Evolutionary conservation across 1,140 invertebrate species (phyloP).

Genomic region (Leucophenga varia): DNA sequence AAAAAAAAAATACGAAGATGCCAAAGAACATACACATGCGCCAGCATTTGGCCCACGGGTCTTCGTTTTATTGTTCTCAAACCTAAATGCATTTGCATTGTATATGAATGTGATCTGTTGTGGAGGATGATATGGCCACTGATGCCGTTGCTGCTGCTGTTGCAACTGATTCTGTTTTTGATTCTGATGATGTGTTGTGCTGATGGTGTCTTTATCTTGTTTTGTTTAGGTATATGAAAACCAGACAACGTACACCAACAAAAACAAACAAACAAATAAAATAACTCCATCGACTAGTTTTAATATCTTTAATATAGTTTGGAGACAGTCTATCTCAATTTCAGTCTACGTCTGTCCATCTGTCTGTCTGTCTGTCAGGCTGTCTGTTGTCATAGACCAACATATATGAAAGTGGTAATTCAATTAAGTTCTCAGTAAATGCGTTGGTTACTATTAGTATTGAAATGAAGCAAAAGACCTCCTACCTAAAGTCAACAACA

Average conservation of each 20-base stretch:
- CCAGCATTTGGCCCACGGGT: background rate
- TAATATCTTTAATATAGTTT: constrained; percentile 5
- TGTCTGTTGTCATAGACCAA: background rate
- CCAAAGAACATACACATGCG: constrained; percentile 18
- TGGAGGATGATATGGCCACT: too few species aligned
- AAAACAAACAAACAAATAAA: background rate
- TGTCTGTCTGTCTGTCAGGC: background rate
- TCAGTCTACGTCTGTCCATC: constrained; percentile 7
- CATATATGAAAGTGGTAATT: constrained; percentile 28
- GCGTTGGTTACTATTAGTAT: constrained; percentile 17
- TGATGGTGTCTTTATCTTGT: constrained; percentile 19
- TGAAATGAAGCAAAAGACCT: constrained; percentile 13
- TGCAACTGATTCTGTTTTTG: too few species aligned
- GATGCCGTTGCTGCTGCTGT: too few species aligned
- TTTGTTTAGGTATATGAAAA: constrained; percentile 20
- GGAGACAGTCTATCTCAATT: constrained; percentile 11
- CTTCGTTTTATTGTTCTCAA: too few species aligned
- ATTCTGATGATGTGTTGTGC: background rate
- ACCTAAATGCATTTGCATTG: too few species aligned
- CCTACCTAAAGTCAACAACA: constrained; percentile 17
- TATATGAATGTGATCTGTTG: too few species aligned
- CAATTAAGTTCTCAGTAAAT: constrained; percentile 48
- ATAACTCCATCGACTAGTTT: too few species aligned
- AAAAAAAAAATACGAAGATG: constrained; percentile 10
- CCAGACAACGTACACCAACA: constrained; percentile 5